Base-by-base conservation (phyloP, 2,797 vertebrate genomes). In the Malurus splendens region DNA sequence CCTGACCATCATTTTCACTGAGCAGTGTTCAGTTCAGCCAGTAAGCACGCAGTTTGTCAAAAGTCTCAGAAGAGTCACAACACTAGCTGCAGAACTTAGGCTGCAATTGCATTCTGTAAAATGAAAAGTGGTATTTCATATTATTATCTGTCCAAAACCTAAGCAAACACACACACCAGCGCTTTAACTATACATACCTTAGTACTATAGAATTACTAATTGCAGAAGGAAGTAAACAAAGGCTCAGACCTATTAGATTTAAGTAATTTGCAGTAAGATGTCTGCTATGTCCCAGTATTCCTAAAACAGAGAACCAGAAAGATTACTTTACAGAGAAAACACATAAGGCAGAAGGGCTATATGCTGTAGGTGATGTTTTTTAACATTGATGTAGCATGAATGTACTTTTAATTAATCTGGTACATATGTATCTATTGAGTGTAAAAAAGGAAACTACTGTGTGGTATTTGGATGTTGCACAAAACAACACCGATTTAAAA, bases 401-500 rank as follows among this genome's bases (percentile, higher is more conserved):
- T 38, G 28, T 7, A 78, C 23, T 56, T 67, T n/a, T 20, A 75
- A 52, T 28, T 50, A 48, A 71, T 67, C 54, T 60, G 10, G 12
- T 50, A 56, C 2, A 38, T 0, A 39, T 2, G 1, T 30, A 75
- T 8, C 45, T 60, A 56, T 9, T 4, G 1, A 60, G 23, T 17
- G 10, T 10, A 86, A 78, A 4, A 59, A 72, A 45, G 3, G 4
- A 54, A 44, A 70, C 1, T 10, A 18, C 9, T 19, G 11, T 25
- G 9, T 25, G 9, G 7, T 67, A 56, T 60, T 42, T 82, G 47
- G 32, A 89, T 8, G 5, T 25, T 60, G 32, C 30, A 48, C 15
- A 33, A 9, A 78, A 48, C 6, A 57, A 25, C 1, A 2, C 5
- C 71, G 5, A 7, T 70, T 66, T 62, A 50, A 82, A 85, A 54